Percentiles rank a stretch among this genome's conserved stretches.
phyloP scores from a whole-genome alignment of 2,113 vertebrate genomes.

The Ardeotis arabs region DNA sequence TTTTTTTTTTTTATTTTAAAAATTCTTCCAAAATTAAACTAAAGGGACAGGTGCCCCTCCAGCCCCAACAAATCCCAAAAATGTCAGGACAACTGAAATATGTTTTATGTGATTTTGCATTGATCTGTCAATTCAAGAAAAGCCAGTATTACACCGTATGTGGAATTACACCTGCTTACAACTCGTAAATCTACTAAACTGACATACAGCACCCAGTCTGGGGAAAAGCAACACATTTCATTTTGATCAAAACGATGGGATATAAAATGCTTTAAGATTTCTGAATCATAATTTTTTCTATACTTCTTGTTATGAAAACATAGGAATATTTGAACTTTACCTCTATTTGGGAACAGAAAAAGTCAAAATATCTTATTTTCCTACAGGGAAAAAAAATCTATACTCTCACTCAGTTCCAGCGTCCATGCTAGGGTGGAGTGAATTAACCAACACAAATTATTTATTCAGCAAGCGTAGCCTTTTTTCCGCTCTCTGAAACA shows the following conservation, averaged over 20 bases:
- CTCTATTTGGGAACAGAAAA: not conserved
- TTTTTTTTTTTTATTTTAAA: not conserved
- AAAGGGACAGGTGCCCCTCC: not conserved
- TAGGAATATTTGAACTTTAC: not conserved
- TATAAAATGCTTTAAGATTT: not conserved
- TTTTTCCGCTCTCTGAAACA: not conserved
- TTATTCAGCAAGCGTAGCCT: not conserved
- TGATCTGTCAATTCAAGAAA: not conserved
- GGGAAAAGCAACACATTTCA: not conserved
- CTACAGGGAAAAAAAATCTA: not conserved
- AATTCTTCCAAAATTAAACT: not conserved
- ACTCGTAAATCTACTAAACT: not conserved
- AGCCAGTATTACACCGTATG: not conserved
- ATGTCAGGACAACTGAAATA: not conserved
- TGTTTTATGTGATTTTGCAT: not conserved
- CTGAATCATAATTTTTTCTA: not conserved
- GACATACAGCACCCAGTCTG: not conserved
- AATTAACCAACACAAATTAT: not conserved
- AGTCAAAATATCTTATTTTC: not conserved
- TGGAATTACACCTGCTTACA: not conserved
- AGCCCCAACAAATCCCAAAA: not conserved
- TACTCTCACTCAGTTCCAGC: not conserved
- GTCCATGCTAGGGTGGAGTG: not conserved
- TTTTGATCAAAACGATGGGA: not conserved
- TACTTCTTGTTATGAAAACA: not conserved